Evolutionary conservation across 2,797 vertebrate species (phyloP), one percentile per base, ranked within the genome.

Genomic region (Antrozous pallidus): DNA sequence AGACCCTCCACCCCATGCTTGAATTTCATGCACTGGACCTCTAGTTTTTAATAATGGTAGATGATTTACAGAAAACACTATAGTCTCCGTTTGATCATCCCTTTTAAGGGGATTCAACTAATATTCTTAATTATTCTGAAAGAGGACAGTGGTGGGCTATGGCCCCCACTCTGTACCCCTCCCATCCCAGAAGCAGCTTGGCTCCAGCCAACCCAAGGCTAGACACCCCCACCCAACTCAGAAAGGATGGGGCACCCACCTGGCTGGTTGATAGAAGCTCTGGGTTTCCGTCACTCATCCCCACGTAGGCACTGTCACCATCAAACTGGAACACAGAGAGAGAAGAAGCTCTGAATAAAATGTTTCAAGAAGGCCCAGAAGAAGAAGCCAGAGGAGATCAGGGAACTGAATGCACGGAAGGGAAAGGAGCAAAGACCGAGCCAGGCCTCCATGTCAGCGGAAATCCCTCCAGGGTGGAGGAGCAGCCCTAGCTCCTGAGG

Each of bases 221-320:
- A 63, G 58, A 45, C n/a, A 4, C 47, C 74, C 20, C 12, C 47
- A 33, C 28, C 63, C 77, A 16, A 33, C 54, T 40, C 45, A 6
- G 11, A 67, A 40, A 75, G 86, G 90, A 17, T 2, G 36, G 94
- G 38, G 28, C 36, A 49, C 98, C 98, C 98, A 99, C 99, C 99
- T 99, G 99, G 98, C 99, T 99, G 95, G 99, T 98, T 0, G 99
- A 98, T 94, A 99, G 99, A 97, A 99, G 99, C 98, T 99, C 99
- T 91, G 99, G 99, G 98, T 99, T 98, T 97, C 99, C 99, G 98
- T 99, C 99, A 96, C 99, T 99, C 99, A 99, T 99, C 98, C 99
- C 99, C 99, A 99, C 99, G 97, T 98, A 98, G 98, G 98, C 98
- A 99, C 99, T 99, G 97, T 99, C 99, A 98, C 99, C 99, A 99